phyloP scores from a whole-genome alignment of 2,113 vertebrate genomes.

The Eulemur macaco region DNA sequence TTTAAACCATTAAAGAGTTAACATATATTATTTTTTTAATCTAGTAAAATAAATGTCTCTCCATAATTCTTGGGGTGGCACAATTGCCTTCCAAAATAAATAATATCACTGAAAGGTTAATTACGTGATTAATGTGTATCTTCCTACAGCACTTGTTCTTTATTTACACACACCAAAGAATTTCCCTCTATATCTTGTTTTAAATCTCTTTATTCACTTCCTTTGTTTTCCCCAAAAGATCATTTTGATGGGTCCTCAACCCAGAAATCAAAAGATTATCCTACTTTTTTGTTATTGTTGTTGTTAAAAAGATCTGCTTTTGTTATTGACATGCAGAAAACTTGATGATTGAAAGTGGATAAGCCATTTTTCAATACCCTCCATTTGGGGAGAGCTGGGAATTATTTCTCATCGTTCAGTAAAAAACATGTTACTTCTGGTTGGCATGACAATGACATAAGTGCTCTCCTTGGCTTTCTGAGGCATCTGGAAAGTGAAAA shows the following conservation, averaged over 20 bases:
- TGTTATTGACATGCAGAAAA: slow-evolving; percentile 66
- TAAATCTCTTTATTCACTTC: slow-evolving; percentile 24
- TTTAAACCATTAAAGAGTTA: slow-evolving; percentile 71
- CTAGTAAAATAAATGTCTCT: slow-evolving; percentile 24
- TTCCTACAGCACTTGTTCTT: background rate
- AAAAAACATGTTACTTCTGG: slow-evolving; percentile 69
- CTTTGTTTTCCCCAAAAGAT: slow-evolving; percentile 17
- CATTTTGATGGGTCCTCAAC: background rate
- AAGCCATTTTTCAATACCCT: slow-evolving; percentile 73
- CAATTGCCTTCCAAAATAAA: slow-evolving; percentile 60
- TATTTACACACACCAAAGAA: slow-evolving; percentile 44
- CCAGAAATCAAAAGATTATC: slow-evolving; percentile 49
- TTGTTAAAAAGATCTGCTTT: slow-evolving; percentile 69
- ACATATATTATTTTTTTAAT: slow-evolving; percentile 24
- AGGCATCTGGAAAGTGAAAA: slow-evolving; percentile 70
- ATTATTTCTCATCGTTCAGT: slow-evolving; percentile 82
- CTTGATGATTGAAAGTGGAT: slow-evolving; percentile 63
- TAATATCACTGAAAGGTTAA: slow-evolving; percentile 57
- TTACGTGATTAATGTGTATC: slow-evolving; percentile 37
- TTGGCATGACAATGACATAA: slow-evolving; percentile 77
- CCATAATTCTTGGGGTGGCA: slow-evolving; percentile 33
- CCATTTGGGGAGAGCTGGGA: slow-evolving; percentile 72
- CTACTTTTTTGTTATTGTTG: slow-evolving; percentile 54
- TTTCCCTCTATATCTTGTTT: slow-evolving; percentile 40
- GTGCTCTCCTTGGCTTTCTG: slow-evolving; percentile 71